These are phyloP conservation scores for Microtus oregoni DNA, from an alignment of 2,113 vertebrate species.

Conservation along the genomic window DNA sequence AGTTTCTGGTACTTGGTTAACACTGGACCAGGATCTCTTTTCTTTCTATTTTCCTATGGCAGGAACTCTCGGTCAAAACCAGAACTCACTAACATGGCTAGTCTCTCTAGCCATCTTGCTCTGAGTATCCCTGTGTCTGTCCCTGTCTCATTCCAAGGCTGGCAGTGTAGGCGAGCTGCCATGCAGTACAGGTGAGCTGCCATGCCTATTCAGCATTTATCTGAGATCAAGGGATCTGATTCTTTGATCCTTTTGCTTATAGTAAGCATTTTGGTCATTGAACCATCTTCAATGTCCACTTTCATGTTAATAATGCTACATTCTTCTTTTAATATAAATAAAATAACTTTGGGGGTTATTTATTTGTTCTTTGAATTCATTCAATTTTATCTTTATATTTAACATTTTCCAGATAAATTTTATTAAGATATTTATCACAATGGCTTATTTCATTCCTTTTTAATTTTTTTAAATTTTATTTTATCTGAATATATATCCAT, in stretches of 20 bases:
- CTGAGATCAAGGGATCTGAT: background rate
- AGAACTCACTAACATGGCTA: too few relatives aligned
- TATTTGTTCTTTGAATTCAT: background rate
- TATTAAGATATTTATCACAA: background rate
- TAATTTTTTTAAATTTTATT: background rate
- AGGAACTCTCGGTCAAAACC: too few relatives aligned
- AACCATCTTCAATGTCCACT: background rate
- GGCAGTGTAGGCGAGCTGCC: too few relatives aligned
- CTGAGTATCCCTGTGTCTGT: too few relatives aligned
- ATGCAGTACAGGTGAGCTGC: too few relatives aligned
- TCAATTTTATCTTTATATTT: slow-evolving; percentile 1
- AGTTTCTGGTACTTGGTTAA: too few relatives aligned
- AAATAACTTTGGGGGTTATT: background rate
- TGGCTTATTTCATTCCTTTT: background rate
- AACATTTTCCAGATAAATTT: slow-evolving; percentile 22
- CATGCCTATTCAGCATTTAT: background rate
- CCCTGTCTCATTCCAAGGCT: too few relatives aligned
- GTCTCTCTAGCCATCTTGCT: too few relatives aligned
- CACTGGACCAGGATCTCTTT: too few relatives aligned
- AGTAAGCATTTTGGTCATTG: background rate
- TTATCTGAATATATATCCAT: background rate
- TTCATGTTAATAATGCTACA: background rate
- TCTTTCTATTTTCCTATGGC: too few relatives aligned
- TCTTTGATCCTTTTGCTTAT: background rate
- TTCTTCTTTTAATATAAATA: background rate